Conservation (phyloP, 2,888 invertebrate genomes). For the Lasioglossum malachurum region DNA sequence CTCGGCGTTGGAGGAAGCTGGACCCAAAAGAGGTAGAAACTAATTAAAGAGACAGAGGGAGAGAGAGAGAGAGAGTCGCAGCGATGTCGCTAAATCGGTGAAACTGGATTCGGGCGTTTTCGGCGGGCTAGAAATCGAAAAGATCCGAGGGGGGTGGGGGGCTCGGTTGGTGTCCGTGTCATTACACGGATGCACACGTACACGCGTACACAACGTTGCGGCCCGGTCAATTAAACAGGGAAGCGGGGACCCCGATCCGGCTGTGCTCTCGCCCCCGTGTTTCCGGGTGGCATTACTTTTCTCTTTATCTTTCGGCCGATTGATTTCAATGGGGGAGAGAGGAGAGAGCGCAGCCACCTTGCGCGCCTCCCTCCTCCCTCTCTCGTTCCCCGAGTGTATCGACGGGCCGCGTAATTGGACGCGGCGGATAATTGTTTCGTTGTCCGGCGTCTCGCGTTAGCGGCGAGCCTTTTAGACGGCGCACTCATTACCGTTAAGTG, state of each 20-base stretch:
- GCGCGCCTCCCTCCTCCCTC: not conserved
- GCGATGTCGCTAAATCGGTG: not conserved
- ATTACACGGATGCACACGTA: constrained; percentile 5
- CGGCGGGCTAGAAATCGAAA: constrained; percentile 8
- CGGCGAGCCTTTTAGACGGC: constrained; percentile 50
- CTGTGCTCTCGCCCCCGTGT: constrained; percentile 25
- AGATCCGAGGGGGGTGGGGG: not conserved
- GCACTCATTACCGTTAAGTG: constrained; percentile 63
- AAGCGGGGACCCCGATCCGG: constrained; percentile 47
- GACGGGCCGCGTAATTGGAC: constrained; percentile 65
- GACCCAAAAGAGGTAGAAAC: not conserved
- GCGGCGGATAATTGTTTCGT: constrained; percentile 63
- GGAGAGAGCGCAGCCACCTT: constrained; percentile 42
- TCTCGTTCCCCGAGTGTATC: constrained; percentile 48
- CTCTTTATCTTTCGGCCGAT: constrained; percentile 56
- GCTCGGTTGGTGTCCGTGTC: not conserved
- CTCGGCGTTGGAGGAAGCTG: not conserved
- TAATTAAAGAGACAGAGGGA: not conserved
- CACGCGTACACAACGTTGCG: not conserved
- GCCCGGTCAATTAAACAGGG: constrained; percentile 67
- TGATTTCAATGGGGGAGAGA: constrained; percentile 44
- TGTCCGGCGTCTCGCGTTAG: constrained; percentile 57
- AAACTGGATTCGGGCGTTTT: not conserved
- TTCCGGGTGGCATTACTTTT: constrained; percentile 47
- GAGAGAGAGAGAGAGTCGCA: not conserved